These are phyloP conservation scores for Calliopum simillimum DNA, from an alignment of 2,888 invertebrate species.

Conservation along the genomic window DNA sequence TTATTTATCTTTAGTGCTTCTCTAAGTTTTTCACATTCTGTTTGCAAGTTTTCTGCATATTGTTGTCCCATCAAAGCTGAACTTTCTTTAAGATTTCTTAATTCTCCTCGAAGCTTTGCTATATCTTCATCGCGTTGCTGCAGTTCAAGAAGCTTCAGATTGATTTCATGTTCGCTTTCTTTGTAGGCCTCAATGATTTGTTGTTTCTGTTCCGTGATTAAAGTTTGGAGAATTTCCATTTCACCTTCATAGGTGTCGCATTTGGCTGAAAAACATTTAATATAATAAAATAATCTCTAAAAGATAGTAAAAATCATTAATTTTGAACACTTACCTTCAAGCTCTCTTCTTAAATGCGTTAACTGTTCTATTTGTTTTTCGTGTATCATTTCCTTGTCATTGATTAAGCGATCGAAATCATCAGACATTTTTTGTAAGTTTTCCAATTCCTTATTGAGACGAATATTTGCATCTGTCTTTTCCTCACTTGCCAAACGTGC, in stretches of 20 bases:
- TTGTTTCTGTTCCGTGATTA: constrained; percentile 66
- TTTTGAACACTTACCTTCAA: constrained; percentile 46
- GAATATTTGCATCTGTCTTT: constrained; percentile 68
- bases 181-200: constrained; percentile 64
- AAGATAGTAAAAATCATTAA: background rate
- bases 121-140: constrained; percentile 63
- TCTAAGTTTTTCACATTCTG: constrained; percentile 55
- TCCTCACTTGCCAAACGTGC: constrained; percentile 68
- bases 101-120: constrained; percentile 66
- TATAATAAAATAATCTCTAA: background rate
- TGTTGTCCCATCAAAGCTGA: constrained; percentile 58
- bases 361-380: constrained; percentile 60
- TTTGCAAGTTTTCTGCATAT: constrained; percentile 49
- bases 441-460: constrained; percentile 65
- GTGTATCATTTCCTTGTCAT: constrained; percentile 57
- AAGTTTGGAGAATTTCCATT: constrained; percentile 60
- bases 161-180: constrained; percentile 59
- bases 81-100: constrained; percentile 68
- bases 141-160: constrained; percentile 53
- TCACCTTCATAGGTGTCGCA: constrained; percentile 60
- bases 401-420: constrained; percentile 55
- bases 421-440: constrained; percentile 52
- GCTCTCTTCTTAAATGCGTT: constrained; percentile 55
- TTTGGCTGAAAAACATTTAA: constrained; percentile 43
- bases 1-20: constrained; percentile 62